A percentile compares a stretch with the other conserved stretches of the same genome.
These are phyloP conservation scores for Plebejus argus DNA, from an alignment of 2,888 invertebrate genomes.

Conservation along the genomic window DNA sequence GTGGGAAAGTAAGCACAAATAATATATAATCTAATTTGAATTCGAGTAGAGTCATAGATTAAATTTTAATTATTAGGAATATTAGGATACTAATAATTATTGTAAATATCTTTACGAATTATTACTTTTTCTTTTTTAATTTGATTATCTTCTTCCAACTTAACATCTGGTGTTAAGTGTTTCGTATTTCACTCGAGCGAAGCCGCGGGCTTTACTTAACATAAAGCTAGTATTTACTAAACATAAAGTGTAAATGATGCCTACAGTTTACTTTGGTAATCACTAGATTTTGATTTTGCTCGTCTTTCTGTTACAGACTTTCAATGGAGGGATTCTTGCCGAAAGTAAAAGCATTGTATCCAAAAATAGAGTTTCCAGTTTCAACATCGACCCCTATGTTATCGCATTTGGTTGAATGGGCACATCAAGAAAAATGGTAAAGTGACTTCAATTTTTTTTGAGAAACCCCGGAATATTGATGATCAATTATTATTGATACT, in stretches of 20 bases:
- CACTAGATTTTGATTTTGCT: not conserved
- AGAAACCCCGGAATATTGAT: not conserved
- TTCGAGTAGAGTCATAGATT: not conserved
- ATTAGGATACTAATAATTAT: too few relatives aligned
- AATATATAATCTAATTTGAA: not conserved
- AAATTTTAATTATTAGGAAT: not conserved
- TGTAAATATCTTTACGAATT: not conserved
- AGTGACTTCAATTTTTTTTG: constrained; percentile 1
- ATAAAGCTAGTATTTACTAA: not conserved
- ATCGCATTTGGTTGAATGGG: constrained; percentile 91
- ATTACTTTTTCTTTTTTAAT: too few relatives aligned
- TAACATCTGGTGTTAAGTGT: too few relatives aligned
- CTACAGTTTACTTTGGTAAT: not conserved
- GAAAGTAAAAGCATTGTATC: constrained; percentile 86
- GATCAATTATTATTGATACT: not conserved
- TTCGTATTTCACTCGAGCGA: too few relatives aligned
- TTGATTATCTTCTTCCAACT: too few relatives aligned
- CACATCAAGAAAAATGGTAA: constrained; percentile 86
- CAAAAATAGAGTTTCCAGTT: constrained; percentile 88
- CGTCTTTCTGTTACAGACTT: constrained; percentile 73
- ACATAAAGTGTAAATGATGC: not conserved
- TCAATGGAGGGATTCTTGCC: constrained; percentile 88
- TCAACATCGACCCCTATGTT: constrained; percentile 91
- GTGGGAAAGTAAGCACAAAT: constrained; percentile 81
- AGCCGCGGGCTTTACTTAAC: too few relatives aligned